These are phyloP conservation scores for Neoseiulus cucumeris DNA, from an alignment of 1,140 invertebrate species.

Conservation along the genomic window DNA sequence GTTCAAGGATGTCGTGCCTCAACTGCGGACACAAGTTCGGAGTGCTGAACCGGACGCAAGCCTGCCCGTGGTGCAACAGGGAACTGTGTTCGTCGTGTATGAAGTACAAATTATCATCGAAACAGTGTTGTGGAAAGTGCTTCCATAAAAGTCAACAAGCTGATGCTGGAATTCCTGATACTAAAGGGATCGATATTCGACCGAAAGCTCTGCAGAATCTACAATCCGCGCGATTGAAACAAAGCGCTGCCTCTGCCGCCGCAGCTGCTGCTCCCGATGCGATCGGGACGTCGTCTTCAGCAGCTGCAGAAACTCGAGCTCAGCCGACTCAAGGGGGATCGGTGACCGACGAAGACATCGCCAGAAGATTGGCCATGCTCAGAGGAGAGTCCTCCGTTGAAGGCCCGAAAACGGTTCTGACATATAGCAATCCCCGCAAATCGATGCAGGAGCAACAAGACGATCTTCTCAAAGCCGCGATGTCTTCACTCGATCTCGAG, in stretches of 20 bases:
- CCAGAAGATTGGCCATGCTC: background rate
- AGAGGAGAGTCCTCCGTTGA: background rate
- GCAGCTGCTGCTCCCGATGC: no score
- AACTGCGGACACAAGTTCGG: background rate
- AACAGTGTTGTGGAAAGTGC: background rate
- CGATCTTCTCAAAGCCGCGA: background rate
- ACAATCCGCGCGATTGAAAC: background rate
- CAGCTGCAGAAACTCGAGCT: no score
- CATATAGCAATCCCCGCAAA: background rate
- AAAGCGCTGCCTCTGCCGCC: background rate
- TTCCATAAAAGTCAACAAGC: background rate
- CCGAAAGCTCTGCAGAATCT: background rate
- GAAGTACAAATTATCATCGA: background rate
- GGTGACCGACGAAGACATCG: background rate
- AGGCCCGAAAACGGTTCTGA: background rate
- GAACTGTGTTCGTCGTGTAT: background rate
- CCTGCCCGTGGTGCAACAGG: background rate
- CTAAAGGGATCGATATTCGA: background rate
- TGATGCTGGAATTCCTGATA: background rate
- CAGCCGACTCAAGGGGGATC: no score
- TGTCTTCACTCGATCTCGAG: background rate
- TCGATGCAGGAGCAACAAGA: background rate
- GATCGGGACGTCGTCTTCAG: no score
- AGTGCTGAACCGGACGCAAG: background rate
- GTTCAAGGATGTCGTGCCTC: background rate